Conservation (phyloP, 2,113 vertebrate genomes). For the mouse (Mus musculus) region GRCm39 chr10:16507001-16507500, state of each 20-base stretch:
- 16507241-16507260: neutral
- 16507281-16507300: neutral
- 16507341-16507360: neutral
- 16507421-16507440: neutral
- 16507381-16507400: constrained; percentile 7
- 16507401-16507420: neutral
- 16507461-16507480: constrained; percentile 34
- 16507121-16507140: neutral
- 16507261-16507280: neutral
- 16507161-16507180: neutral
- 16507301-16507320: neutral
- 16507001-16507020: constrained; percentile 45
- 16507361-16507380: neutral
- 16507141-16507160: neutral
- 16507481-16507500: neutral
- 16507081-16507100: neutral
- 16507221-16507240: neutral
- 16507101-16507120: neutral
- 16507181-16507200: neutral
- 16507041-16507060: neutral
- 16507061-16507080: constrained; percentile 10
- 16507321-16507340: neutral
- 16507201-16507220: neutral
- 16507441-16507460: constrained; percentile 9
- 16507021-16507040: constrained; percentile 38